phyloP scores from a whole-genome alignment of 2,888 invertebrate genomes.

The Spatulosminthurus flaviceps region DNA sequence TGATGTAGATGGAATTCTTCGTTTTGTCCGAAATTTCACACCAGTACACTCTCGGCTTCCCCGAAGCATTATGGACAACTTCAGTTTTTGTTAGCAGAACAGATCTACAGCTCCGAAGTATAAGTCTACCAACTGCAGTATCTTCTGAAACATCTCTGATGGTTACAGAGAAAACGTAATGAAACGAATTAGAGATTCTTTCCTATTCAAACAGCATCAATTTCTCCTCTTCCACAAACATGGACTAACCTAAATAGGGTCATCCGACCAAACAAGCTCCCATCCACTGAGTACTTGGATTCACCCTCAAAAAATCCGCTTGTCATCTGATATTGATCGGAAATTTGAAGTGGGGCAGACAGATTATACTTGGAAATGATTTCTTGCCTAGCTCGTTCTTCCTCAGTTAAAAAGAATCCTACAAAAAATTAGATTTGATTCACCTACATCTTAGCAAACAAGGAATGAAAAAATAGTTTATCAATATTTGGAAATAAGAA shows the following conservation, averaged over 20 bases:
- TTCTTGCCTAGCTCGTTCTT: slow-evolving; percentile 61
- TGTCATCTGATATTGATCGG: slow-evolving; percentile 54
- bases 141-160: slow-evolving; percentile 82
- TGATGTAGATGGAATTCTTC: slow-evolving; percentile 79
- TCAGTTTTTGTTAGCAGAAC: slow-evolving; percentile 71
- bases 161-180: too few species aligned
- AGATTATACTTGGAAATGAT: slow-evolving; percentile 63
- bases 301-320: slow-evolving; percentile 60
- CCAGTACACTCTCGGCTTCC: slow-evolving; percentile 72
- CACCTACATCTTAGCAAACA: not conserved
- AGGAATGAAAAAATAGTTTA: slow-evolving; percentile 2
- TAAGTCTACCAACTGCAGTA: slow-evolving; percentile 80
- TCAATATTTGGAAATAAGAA: slow-evolving; percentile 19
- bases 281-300: slow-evolving; percentile 61
- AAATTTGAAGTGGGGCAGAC: slow-evolving; percentile 55
- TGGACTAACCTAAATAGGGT: slow-evolving; percentile 62
- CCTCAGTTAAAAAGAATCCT: slow-evolving; percentile 62
- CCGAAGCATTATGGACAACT: slow-evolving; percentile 44
- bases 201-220: too few species aligned
- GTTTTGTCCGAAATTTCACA: slow-evolving; percentile 82
- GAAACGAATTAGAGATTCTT: too few species aligned
- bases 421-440: not conserved
- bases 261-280: slow-evolving; percentile 60
- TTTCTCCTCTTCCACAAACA: too few species aligned
- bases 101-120: slow-evolving; percentile 79